Evolutionary conservation across 2,888 invertebrate species (phyloP), one percentile per base, ranked within the genome.

Genomic region (Tenthredo distinguenda): DNA sequence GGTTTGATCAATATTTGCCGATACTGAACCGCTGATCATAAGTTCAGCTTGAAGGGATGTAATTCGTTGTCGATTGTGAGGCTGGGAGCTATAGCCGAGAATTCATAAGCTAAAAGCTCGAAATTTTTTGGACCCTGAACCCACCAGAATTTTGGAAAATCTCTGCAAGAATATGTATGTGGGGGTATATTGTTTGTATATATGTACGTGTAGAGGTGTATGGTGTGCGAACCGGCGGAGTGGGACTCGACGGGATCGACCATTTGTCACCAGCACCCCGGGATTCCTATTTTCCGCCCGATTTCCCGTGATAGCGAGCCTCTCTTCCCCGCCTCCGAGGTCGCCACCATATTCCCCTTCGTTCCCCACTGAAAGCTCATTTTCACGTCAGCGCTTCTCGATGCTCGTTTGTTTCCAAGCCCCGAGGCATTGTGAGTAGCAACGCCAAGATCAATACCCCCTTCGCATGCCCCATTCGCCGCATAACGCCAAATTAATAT

Each of bases 221-320:
- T 74, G 43, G 43, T n/a, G 43, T 77, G 47, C 40, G 26, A 81
- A 81, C 62, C 12, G 81, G 62, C 62, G 74, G 58, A 62, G 81
- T 62, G 58, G 81, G 62, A 81, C 85, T 85, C 86, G 87, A 82
- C 72, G 90, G 90, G 90, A 90, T 91, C 91, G 89, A 92, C 92
- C 92, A 93, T 93, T 93, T 93, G 93, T 93, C 93, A 93, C 92
- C 91, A 90, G 91, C 89, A 68, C 91, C 91, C 92, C 91, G 93
- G 91, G 90, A 93, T 93, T 93, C 91, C 93, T 91, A 93, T 93
- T 93, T 93, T 93, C 93, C 93, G 88, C 87, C 90, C 93, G 93
- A 93, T 93, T 93, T 92, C 91, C 91, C 88, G 89, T 91, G 89
- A 89, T 90, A 90, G 89, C 89, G 90, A 89, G 88, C 90, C 90